Percentiles rank a stretch among this genome's conserved stretches.
Conservation (phyloP, 2,888 invertebrate species). For the Xanthorhoe spadicearia region DNA sequence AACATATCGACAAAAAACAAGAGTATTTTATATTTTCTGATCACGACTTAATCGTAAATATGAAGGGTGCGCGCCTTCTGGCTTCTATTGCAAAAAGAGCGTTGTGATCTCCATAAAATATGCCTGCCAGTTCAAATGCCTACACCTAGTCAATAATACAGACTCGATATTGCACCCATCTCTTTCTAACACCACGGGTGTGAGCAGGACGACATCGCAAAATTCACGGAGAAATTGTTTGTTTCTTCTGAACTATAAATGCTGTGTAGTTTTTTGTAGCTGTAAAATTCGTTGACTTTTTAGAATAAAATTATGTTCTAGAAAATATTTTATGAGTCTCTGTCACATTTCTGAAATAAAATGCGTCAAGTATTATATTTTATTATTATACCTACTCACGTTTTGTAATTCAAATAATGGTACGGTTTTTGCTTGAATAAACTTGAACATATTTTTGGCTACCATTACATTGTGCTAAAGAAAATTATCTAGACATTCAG, state of each 20-base stretch:
- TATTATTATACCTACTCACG: constrained; percentile 16
- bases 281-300: background rate
- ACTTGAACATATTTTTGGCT: background rate
- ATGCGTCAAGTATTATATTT: background rate
- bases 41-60: constrained; percentile 85
- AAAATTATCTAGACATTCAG: background rate
- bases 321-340: background rate
- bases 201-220: constrained; percentile 21
- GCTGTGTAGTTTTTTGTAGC: background rate
- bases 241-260: background rate
- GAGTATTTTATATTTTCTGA: constrained; percentile 80
- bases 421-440: constrained; percentile 2
- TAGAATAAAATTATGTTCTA: background rate
- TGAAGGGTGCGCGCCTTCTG: constrained; percentile 83
- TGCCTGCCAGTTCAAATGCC: constrained; percentile 64
- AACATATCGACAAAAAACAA: constrained; percentile 77
- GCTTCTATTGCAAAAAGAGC: constrained; percentile 83
- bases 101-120: constrained; percentile 82
- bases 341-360: constrained; percentile 2
- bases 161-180: constrained; percentile 40
- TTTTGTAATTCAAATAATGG: constrained; percentile 13
- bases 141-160: constrained; percentile 44
- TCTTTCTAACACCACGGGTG: constrained; percentile 10
- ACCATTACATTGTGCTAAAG: background rate
- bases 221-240: constrained; percentile 5